Evolutionary conservation across 2,113 vertebrate species (phyloP).

Genomic region (Actinemys pallida): DNA sequence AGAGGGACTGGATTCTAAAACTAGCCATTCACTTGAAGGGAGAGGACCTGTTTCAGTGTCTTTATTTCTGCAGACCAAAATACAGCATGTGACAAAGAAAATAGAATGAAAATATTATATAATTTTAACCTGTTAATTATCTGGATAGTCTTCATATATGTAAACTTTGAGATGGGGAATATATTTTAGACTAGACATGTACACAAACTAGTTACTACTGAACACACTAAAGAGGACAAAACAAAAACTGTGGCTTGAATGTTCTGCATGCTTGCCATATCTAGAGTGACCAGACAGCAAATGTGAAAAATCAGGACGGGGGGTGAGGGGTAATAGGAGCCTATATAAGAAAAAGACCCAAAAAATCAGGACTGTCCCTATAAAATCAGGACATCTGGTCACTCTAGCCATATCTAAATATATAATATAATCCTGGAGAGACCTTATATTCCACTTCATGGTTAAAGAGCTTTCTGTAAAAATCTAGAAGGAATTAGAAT

Average conservation of each 20-base stretch:
- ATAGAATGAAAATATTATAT: background rate
- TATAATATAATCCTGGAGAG: background rate
- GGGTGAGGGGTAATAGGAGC: too few relatives aligned
- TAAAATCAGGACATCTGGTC: too few relatives aligned
- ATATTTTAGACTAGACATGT: background rate
- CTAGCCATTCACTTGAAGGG: background rate
- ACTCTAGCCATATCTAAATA: background rate
- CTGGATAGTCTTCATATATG: background rate
- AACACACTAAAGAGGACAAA: background rate
- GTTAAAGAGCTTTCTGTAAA: background rate
- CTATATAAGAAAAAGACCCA: too few relatives aligned
- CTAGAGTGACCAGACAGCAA: too few relatives aligned
- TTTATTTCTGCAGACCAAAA: background rate
- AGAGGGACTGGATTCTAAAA: background rate
- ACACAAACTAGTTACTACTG: background rate
- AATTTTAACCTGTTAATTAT: accelerated
- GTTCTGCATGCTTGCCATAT: background rate
- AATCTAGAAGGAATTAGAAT: background rate
- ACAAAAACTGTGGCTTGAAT: background rate
- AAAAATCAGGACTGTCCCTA: too few relatives aligned
- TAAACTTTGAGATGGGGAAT: background rate
- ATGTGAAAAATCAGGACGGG: too few relatives aligned
- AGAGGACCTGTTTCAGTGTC: background rate
- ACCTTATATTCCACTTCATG: background rate
- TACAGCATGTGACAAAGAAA: background rate